Evolutionary conservation across 2,113 vertebrate genomes (phyloP).

Genomic region (Daphoenositta chrysoptera): DNA sequence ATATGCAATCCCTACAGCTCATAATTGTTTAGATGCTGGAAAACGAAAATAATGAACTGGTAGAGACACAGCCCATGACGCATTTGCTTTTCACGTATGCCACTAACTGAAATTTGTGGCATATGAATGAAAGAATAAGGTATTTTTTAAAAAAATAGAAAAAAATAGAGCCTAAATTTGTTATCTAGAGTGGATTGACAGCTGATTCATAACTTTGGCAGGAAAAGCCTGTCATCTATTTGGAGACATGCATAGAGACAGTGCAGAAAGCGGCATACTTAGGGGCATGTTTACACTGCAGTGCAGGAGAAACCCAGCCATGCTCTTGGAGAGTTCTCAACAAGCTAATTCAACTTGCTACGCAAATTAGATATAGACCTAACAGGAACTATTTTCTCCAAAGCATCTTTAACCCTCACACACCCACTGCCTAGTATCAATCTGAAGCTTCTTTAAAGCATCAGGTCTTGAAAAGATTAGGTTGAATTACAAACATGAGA

Average conservation of each 20-base stretch:
- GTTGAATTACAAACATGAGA: constrained; percentile 25
- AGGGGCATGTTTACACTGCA: background rate
- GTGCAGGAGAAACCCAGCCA: background rate
- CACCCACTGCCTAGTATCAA: background rate
- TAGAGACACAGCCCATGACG: background rate
- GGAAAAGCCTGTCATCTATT: background rate
- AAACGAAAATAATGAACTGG: background rate
- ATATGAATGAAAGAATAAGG: background rate
- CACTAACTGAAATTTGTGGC: background rate
- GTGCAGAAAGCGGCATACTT: background rate
- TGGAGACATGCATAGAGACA: background rate
- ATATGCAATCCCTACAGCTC: background rate
- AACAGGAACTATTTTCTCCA: background rate
- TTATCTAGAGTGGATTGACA: background rate
- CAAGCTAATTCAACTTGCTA: background rate
- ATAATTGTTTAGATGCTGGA: background rate
- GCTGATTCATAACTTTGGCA: background rate
- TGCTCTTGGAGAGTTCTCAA: background rate
- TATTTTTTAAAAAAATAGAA: background rate
- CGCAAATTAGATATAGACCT: background rate
- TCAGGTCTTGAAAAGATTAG: constrained; percentile 14
- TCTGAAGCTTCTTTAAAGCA: background rate
- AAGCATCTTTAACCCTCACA: background rate
- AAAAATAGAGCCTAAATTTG: background rate
- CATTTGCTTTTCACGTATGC: background rate